Evolutionary conservation across 2,888 invertebrate genomes (phyloP).

Genomic region (Dynastes tityus): DNA sequence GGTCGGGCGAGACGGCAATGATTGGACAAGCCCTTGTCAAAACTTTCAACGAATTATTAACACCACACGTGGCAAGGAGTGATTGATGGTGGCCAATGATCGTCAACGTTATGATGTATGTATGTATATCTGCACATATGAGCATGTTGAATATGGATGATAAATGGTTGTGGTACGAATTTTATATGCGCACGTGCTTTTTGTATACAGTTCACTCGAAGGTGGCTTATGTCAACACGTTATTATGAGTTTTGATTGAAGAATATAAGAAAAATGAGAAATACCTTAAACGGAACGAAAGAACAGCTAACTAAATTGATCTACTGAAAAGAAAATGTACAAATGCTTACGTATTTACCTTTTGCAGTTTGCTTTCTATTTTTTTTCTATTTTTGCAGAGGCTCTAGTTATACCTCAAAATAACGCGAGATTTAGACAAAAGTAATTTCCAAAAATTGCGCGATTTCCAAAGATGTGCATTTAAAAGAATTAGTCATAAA

Average conservation of each 20-base stretch:
- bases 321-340: too few relatives aligned
- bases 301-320: too few relatives aligned
- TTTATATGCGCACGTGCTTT: constrained; percentile 25
- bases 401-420: too few relatives aligned
- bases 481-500: too few relatives aligned
- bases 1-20: constrained; percentile 28
- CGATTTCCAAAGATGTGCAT: too few relatives aligned
- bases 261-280: neutral
- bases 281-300: too few relatives aligned
- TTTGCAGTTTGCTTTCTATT: too few relatives aligned
- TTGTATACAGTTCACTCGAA: neutral
- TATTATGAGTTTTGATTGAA: neutral
- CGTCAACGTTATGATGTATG: constrained; percentile 3
- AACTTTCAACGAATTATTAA: constrained; percentile 39
- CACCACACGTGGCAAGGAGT: constrained; percentile 20
- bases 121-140: neutral
- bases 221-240: neutral
- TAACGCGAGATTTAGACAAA: too few relatives aligned
- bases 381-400: too few relatives aligned
- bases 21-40: constrained; percentile 30
- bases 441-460: too few relatives aligned
- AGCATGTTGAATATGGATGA: neutral
- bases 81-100: constrained; percentile 29
- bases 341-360: too few relatives aligned
- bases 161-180: neutral